These are phyloP conservation scores for Gadopsis bispinosus DNA, from an alignment of 2,797 vertebrate genomes.

Conservation along the genomic window DNA sequence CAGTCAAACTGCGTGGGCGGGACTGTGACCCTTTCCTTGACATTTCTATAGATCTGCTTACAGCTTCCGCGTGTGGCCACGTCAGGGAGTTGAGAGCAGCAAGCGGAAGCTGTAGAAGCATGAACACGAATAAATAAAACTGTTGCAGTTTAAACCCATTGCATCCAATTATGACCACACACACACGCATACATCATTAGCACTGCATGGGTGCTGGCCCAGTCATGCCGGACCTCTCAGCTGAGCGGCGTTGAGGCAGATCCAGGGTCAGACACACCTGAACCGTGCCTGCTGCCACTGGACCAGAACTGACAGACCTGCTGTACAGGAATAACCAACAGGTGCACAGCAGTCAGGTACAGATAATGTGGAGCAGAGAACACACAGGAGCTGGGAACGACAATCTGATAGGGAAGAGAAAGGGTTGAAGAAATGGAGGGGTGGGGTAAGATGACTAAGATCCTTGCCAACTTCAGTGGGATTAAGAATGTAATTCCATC, in stretches of 20 bases:
- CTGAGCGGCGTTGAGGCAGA: slow-evolving; percentile 57
- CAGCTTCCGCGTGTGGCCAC: not conserved
- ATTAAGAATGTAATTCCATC: not conserved
- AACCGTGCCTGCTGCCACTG: slow-evolving; percentile 24
- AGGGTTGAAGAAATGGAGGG: not conserved
- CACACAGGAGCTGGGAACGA: not conserved
- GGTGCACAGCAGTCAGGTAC: slow-evolving; percentile 28
- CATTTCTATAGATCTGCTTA: slow-evolving; percentile 11
- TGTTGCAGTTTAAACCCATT: slow-evolving; percentile 31
- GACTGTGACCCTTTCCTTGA: not conserved
- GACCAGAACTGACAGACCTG: slow-evolving; percentile 50
- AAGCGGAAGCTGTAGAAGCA: not conserved
- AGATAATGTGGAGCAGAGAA: slow-evolving; percentile 10
- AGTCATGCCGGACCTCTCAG: slow-evolving; percentile 25
- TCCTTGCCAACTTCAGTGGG: not conserved
- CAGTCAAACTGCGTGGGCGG: slow-evolving; percentile 8
- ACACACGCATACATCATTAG: slow-evolving; percentile 29
- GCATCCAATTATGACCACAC: slow-evolving; percentile 23
- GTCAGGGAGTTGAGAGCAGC: slow-evolving; percentile 10
- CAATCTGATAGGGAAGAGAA: not conserved
- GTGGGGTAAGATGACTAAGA: not conserved
- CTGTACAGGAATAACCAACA: slow-evolving; percentile 46
- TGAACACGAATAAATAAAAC: slow-evolving; percentile 27
- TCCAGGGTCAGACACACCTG: slow-evolving; percentile 56
- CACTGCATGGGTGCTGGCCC: slow-evolving; percentile 13